A percentile compares a stretch with the other conserved stretches of the same genome.
phyloP scores from a whole-genome alignment of 1,140 invertebrate species.

The Procambarus virginalis region DNA sequence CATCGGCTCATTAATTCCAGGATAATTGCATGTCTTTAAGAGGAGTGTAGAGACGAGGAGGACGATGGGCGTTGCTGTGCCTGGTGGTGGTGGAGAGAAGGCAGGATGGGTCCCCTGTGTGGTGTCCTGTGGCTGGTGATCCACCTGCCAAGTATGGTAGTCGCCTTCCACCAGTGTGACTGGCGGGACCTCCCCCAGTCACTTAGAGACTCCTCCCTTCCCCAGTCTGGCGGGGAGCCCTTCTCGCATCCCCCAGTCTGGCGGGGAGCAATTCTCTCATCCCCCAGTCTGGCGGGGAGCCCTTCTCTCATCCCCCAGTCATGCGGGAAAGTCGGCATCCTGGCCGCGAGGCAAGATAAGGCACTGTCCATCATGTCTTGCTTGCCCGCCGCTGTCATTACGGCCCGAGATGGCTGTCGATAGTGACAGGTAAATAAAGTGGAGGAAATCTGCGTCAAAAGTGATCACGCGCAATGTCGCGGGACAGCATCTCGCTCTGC shows the following conservation, averaged over 20 bases:
- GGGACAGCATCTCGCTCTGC: background rate
- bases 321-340: too few species aligned
- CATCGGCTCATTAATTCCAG: constrained; percentile 44
- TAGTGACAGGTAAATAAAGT: constrained; percentile 11
- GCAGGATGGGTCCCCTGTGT: background rate
- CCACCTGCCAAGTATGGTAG: too few species aligned
- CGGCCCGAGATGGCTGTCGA: constrained; percentile 24
- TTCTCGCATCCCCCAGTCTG: too few species aligned
- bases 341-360: background rate
- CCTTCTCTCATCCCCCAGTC: too few species aligned
- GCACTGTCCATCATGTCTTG: constrained; percentile 12
- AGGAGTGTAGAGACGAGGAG: constrained; percentile 15
- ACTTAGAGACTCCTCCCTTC: background rate
- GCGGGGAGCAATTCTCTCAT: too few species aligned
- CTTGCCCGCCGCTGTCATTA: constrained; percentile 17
- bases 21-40: constrained; percentile 52
- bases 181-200: too few species aligned
- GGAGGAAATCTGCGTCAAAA: background rate
- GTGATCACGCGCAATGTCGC: background rate
- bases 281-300: too few species aligned
- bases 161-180: too few species aligned
- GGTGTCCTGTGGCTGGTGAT: too few species aligned
- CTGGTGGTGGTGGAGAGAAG: constrained; percentile 4
- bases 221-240: background rate
- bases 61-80: constrained; percentile 24